A percentile compares a stretch with the other conserved stretches of the same genome.
Evolutionary conservation across 2,888 invertebrate species (phyloP).

Genomic region (Brenthis ino): DNA sequence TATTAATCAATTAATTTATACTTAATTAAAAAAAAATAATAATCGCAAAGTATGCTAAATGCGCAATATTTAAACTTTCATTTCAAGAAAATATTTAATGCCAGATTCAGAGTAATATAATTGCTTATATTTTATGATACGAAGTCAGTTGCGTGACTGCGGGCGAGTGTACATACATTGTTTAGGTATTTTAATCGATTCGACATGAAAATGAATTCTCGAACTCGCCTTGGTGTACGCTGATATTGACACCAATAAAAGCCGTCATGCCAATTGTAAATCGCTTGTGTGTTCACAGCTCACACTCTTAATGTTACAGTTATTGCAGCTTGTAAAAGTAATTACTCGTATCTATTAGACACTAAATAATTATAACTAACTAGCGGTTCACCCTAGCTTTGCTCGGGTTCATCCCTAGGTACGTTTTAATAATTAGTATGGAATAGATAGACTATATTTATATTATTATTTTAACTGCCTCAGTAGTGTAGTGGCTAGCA

Average conservation of each 20-base stretch:
- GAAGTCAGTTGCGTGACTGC: constrained; percentile 40
- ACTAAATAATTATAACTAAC: too few relatives aligned
- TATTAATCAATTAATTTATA: too few relatives aligned
- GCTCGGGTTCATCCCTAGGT: too few relatives aligned
- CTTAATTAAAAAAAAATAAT: too few relatives aligned
- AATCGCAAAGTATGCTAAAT: too few relatives aligned
- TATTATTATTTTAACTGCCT: too few relatives aligned
- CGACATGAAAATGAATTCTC: constrained; percentile 48
- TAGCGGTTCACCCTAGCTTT: too few relatives aligned
- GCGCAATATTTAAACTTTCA: too few relatives aligned
- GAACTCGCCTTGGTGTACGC: constrained; percentile 42
- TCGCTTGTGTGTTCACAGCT: constrained; percentile 25
- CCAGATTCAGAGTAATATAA: constrained; percentile 11
- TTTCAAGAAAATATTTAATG: neutral
- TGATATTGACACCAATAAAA: constrained; percentile 49
- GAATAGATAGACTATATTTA: too few relatives aligned
- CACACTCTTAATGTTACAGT: constrained; percentile 24
- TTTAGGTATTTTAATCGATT: constrained; percentile 48
- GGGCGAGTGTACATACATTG: constrained; percentile 33
- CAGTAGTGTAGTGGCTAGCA: too few relatives aligned
- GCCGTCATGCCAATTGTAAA: constrained; percentile 41
- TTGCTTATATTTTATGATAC: constrained; percentile 31
- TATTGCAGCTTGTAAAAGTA: constrained; percentile 18
- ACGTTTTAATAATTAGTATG: too few relatives aligned
- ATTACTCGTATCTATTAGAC: neutral